Conservation (phyloP, 2,113 vertebrate species). For the Leiothrix lutea region DNA sequence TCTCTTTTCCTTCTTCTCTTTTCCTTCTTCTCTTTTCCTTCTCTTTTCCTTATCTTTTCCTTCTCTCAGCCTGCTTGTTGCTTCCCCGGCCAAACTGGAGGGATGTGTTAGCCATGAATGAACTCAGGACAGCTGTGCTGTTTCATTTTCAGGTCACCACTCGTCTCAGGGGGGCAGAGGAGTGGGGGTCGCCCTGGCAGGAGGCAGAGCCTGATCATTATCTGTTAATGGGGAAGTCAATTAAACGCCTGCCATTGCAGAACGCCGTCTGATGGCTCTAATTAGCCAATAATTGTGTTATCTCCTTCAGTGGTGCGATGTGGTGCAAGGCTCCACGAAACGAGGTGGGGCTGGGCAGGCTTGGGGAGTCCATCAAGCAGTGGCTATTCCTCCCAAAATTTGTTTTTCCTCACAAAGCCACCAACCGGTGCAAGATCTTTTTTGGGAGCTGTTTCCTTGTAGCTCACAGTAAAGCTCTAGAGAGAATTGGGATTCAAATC, state of each 20-base stretch:
- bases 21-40: not conserved
- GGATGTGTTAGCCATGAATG: not conserved
- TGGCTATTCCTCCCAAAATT: not conserved
- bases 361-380: not conserved
- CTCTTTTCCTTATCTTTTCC: not conserved
- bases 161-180: not conserved
- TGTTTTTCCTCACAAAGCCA: not conserved
- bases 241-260: conserved; percentile 62
- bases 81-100: not conserved
- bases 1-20: not conserved
- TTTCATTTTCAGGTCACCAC: not conserved
- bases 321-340: not conserved
- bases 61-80: not conserved
- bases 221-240: conserved; percentile 61
- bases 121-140: not conserved
- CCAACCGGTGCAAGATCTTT: not conserved
- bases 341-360: not conserved
- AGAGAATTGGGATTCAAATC: not conserved
- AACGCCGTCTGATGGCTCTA: conserved; percentile 61
- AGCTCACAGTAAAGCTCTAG: not conserved
- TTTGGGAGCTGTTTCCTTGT: not conserved
- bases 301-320: conserved; percentile 10
- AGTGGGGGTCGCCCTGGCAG: not conserved
- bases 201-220: conserved; percentile 49
- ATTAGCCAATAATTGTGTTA: conserved; percentile 65